Base-by-base conservation (phyloP, 1,140 invertebrate genomes). In the Eubasilissa regina region DNA sequence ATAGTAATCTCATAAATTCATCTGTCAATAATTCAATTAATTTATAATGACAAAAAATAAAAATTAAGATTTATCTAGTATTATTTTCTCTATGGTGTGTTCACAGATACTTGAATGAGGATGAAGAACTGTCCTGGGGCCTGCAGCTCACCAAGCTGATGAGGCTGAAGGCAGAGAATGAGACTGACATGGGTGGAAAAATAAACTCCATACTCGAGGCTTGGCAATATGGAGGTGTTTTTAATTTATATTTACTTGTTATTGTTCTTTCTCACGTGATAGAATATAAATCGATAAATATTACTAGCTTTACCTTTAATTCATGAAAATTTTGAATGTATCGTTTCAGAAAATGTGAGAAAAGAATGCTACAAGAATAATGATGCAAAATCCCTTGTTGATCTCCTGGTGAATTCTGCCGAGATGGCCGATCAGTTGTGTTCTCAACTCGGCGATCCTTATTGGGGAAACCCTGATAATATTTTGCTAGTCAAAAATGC, bases 181-280 rank as follows among this genome's bases (percentile, higher is more conserved):
- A 68, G 25, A 13, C 21, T 0, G 19, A 80, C 13, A 11, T 47
- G 10, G 43, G 11, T 7, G 0, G 13, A 7, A 82, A 72, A 60
- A 6, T 78, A 10, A 15, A 74, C 21, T 15, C 45, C 0, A 73
- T 68, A 35, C 13, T 82, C 0, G 10, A 78, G 0, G 48, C 75
- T 15, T 82, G 81, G 81, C 17, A 80, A 78, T 35, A 9, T 56
- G 81, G 78, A 76, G 78, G 81, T 82, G 12, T 60, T 60, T 60
- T 60, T 60, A 60, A n/a, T 15, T 15, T 60, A n/a, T 10, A 60
- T 10, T 3, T 60, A 10, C 17, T 60, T n/a, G 13, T 19, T 60
- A 60, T 15, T 3, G 3, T 51, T 3, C 48, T 1, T 12, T 51
- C 11, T 8, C 11, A 15, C 8, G 11, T 51, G 48, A 51, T 15